Percentiles rank a stretch among this genome's conserved stretches.
phyloP scores from a whole-genome alignment of 2,113 vertebrate species.

The Pachyramphus minor region DNA sequence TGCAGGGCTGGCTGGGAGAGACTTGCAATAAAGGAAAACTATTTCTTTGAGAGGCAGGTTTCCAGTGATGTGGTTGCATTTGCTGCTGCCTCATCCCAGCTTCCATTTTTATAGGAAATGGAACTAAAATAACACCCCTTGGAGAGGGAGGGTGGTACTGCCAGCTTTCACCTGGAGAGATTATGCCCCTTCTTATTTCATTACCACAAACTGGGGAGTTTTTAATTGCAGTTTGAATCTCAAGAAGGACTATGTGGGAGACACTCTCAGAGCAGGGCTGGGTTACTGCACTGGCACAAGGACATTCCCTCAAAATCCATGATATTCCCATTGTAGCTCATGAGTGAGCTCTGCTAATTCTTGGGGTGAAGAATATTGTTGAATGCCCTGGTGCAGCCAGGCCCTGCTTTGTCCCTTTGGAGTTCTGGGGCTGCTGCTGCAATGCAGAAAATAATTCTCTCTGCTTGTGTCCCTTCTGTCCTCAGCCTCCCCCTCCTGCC shows the following conservation, averaged over 20 bases:
- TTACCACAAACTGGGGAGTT: neutral
- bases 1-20: neutral
- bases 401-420: neutral
- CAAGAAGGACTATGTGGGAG: rapidly evolving
- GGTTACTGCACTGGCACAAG: rapidly evolving
- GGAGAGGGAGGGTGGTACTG: neutral
- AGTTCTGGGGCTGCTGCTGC: neutral
- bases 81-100: rapidly evolving
- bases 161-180: rapidly evolving
- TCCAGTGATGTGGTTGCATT: neutral
- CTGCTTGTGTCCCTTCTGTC: neutral
- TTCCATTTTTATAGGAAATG: rapidly evolving
- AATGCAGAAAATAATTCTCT: neutral
- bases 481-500: neutral
- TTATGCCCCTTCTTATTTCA: neutral
- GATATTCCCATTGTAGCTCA: neutral
- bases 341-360: neutral
- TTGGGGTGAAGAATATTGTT: neutral
- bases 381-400: rapidly evolving
- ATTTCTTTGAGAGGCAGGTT: neutral
- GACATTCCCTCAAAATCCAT: neutral
- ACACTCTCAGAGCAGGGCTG: neutral
- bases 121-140: neutral
- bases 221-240: neutral
- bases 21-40: neutral